phyloP scores from a whole-genome alignment of 53 echinoderm and acorn worm genomes.

The Stichopus horrens region DNA sequence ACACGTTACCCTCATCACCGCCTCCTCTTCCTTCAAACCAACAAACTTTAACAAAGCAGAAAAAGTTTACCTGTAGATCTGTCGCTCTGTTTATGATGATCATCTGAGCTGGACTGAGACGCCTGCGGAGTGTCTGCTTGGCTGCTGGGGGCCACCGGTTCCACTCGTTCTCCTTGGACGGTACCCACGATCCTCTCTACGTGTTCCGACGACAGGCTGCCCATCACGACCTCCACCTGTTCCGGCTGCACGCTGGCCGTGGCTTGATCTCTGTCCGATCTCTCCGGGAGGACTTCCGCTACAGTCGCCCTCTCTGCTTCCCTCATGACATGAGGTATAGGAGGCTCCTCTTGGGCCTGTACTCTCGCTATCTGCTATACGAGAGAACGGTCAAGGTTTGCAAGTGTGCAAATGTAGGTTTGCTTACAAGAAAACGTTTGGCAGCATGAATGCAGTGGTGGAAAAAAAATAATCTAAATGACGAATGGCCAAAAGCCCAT shows the following conservation, averaged over 20 bases:
- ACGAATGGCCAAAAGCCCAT: too few species aligned
- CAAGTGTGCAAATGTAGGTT: too few species aligned
- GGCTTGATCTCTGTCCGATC: slow-evolving; percentile 35
- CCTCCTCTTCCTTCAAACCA: too few species aligned
- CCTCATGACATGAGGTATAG: slow-evolving; percentile 9
- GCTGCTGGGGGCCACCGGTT: slow-evolving; percentile 29
- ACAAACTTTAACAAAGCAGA: too few species aligned
- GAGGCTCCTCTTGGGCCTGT: slow-evolving; percentile 44
- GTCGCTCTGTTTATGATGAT: slow-evolving; percentile 36
- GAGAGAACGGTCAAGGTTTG: neutral
- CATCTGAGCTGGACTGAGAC: slow-evolving; percentile 45
- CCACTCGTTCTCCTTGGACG: slow-evolving; percentile 29
- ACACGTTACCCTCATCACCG: too few species aligned
- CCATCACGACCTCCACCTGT: slow-evolving; percentile 31
- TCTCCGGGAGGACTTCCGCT: slow-evolving; percentile 17
- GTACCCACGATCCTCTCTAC: slow-evolving; percentile 31
- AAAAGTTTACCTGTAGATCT: slow-evolving; percentile 29
- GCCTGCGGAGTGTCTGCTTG: slow-evolving; percentile 38
- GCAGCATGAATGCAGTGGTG: too few species aligned
- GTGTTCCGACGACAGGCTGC: slow-evolving; percentile 18
- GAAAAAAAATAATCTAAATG: too few species aligned
- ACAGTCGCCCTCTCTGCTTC: slow-evolving; percentile 28
- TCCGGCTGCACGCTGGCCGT: slow-evolving; percentile 36
- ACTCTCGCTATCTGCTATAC: slow-evolving; percentile 16
- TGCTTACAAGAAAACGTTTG: too few species aligned